Conservation (phyloP, 2,113 vertebrate genomes). For the Thunnus maccoyii region DNA sequence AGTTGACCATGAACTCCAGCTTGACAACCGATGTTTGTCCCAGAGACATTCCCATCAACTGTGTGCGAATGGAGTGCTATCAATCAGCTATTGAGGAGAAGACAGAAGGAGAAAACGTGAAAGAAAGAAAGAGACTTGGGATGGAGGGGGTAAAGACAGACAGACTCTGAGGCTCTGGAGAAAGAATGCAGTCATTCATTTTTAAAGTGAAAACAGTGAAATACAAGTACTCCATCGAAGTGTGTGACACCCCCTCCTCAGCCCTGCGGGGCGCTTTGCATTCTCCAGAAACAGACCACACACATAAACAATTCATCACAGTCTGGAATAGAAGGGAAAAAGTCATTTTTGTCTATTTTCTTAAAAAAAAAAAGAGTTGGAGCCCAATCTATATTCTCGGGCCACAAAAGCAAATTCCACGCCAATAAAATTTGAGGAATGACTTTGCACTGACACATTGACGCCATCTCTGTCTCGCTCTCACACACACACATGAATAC, state of each 20-base stretch:
- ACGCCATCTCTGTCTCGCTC: neutral
- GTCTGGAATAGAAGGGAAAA: conserved; percentile 38
- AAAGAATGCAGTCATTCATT: conserved; percentile 73
- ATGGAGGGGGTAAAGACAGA: conserved; percentile 22
- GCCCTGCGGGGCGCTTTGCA: conserved; percentile 27
- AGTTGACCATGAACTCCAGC: conserved; percentile 66
- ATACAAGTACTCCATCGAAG: conserved; percentile 49
- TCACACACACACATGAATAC: neutral
- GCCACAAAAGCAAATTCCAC: conserved; percentile 48
- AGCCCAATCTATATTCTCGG: conserved; percentile 29
- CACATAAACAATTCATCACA: conserved; percentile 64
- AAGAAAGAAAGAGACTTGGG: conserved; percentile 27
- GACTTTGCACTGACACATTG: conserved; percentile 21
- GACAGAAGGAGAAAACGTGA: conserved; percentile 30
- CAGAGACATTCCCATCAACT: conserved; percentile 67
- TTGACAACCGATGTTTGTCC: conserved; percentile 63
- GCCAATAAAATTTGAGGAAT: conserved; percentile 27
- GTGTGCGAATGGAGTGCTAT: conserved; percentile 63
- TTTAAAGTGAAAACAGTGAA: conserved; percentile 65
- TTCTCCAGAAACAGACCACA: conserved; percentile 70
- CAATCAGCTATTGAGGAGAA: conserved; percentile 66
- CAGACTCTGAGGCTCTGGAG: conserved; percentile 37
- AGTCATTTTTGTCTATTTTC: conserved; percentile 36
- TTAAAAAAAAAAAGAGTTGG: conserved; percentile 1
- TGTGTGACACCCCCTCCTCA: conserved; percentile 39